Evolutionary conservation across 2,113 vertebrate genomes (phyloP).

Genomic region (Podarcis cretensis): DNA sequence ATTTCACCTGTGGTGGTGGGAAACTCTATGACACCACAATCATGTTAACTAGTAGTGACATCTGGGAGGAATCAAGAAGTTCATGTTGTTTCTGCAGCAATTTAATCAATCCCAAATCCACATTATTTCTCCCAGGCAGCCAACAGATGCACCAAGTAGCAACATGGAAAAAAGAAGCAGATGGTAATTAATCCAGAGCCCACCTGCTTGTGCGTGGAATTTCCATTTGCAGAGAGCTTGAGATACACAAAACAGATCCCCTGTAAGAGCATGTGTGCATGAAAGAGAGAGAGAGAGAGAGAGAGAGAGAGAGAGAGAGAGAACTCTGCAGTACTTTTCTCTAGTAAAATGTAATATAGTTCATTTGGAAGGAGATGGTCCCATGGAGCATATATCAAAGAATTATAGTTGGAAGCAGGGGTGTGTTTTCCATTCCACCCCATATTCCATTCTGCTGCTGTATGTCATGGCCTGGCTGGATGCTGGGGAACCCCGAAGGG

Average conservation of each 20-base stretch:
- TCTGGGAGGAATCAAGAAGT: not conserved
- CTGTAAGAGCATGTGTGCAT: not conserved
- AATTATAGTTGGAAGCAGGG: not conserved
- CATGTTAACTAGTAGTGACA: not conserved
- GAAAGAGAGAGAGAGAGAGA: not conserved
- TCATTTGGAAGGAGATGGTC: not conserved
- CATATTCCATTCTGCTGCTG: too few relatives aligned
- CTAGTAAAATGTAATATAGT: not conserved
- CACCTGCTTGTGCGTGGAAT: not conserved
- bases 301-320: too few relatives aligned
- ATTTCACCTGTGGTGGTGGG: not conserved
- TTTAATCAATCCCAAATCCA: not conserved
- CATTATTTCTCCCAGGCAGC: not conserved
- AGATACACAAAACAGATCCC: not conserved
- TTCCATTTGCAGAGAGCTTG: not conserved
- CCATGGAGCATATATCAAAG: not conserved
- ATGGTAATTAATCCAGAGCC: not conserved
- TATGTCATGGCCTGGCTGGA: too few relatives aligned
- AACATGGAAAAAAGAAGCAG: not conserved
- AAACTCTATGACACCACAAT: not conserved
- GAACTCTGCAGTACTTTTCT: not conserved
- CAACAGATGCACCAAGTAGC: not conserved
- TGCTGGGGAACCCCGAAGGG: too few relatives aligned
- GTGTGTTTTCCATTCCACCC: too few relatives aligned
- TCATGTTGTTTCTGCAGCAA: not conserved